Evolutionary conservation across 2,888 invertebrate genomes (phyloP).

Genomic region (Caenorhabditis panamensis): DNA sequence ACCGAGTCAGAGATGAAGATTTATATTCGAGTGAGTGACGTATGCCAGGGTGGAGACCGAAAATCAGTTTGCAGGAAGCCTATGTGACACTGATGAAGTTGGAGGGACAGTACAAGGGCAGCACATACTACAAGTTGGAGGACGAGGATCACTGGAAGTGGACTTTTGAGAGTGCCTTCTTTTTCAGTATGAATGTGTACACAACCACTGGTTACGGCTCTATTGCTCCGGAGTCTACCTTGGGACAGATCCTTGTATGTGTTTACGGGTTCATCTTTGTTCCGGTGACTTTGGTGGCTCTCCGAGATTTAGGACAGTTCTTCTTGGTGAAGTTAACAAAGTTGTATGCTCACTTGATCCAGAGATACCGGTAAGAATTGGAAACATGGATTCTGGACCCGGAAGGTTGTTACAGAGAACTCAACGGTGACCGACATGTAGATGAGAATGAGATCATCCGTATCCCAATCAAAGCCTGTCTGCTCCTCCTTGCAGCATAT

Average conservation of each 20-base stretch:
- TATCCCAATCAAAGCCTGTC: conserved; percentile 50
- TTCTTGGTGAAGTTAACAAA: conserved; percentile 68
- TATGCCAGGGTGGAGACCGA: neutral
- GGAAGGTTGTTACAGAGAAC: conserved; percentile 23
- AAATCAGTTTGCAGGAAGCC: conserved; percentile 61
- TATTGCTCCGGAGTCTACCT: conserved; percentile 64
- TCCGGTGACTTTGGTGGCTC: conserved; percentile 68
- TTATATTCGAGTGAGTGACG: conserved; percentile 50
- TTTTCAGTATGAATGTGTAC: conserved; percentile 71
- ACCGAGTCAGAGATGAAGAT: conserved; percentile 42
- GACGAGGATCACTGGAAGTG: conserved; percentile 67
- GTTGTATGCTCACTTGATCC: conserved; percentile 63
- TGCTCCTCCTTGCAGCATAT: conserved; percentile 47
- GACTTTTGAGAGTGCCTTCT: conserved; percentile 70
- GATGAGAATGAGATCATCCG: conserved; percentile 59
- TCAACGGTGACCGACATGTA: conserved; percentile 39
- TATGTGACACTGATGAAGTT: conserved; percentile 57
- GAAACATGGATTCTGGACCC: too few species aligned
- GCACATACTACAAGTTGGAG: conserved; percentile 68
- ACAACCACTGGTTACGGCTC: conserved; percentile 74
- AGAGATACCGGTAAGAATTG: conserved; percentile 56
- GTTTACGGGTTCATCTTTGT: conserved; percentile 68
- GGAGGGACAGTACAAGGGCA: conserved; percentile 61
- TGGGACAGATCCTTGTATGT: conserved; percentile 61
- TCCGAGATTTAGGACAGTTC: conserved; percentile 71